Conservation (phyloP, 2,113 vertebrate genomes). For the Nansenia antarctica region DNA sequence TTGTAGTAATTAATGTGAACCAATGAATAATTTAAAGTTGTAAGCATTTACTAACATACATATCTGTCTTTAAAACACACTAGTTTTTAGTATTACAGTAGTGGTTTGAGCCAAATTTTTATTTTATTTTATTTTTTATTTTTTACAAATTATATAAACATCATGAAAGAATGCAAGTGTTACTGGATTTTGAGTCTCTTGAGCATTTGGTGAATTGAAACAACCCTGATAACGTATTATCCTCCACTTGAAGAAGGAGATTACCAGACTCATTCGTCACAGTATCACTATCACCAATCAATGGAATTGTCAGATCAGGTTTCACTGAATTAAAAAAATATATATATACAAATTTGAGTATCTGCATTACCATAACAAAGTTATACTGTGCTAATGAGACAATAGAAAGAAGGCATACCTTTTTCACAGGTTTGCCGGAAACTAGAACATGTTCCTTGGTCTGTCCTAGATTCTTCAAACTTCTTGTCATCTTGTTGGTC, state of each 20-base stretch:
- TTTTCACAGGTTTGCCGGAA: neutral
- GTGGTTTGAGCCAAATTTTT: no score
- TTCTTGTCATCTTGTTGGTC: neutral
- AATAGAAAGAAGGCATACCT: no score
- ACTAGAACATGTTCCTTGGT: neutral
- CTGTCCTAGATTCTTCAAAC: neutral
- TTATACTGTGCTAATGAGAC: no score
- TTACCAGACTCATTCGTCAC: constrained; percentile 1
- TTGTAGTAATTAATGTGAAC: no score
- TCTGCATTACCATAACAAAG: neutral
- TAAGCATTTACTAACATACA: no score
- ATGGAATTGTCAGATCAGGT: neutral
- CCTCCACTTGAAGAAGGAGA: constrained; percentile 2
- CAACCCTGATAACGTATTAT: no score
- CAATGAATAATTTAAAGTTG: no score
- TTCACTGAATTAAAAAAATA: neutral
- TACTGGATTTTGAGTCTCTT: neutral
- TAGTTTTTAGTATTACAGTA: no score
- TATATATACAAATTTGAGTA: neutral
- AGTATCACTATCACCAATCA: neutral
- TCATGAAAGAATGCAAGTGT: neutral
- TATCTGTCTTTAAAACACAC: no score
- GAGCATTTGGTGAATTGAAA: no score
- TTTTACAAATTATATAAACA: no score
- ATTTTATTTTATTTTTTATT: no score